Percentiles rank a stretch among this genome's conserved stretches.
Evolutionary conservation across 1,140 invertebrate species (phyloP).

Genomic region (Papilio polyxenes): DNA sequence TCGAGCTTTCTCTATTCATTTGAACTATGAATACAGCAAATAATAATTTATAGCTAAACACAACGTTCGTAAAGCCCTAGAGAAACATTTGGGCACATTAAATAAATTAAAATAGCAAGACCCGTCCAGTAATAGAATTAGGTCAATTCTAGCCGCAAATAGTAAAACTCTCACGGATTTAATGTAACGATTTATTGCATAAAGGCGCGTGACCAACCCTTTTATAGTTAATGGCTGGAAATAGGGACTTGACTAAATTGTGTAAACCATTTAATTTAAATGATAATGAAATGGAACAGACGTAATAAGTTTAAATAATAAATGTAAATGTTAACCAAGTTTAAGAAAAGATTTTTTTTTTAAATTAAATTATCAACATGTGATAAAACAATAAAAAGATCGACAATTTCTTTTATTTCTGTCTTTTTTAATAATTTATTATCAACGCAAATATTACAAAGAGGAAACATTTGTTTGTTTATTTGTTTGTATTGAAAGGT

Average conservation of each 20-base stretch:
- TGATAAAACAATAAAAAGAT: too few relatives aligned
- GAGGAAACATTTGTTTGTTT: too few relatives aligned
- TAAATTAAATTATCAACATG: background rate
- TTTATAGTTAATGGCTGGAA: conserved; percentile 7
- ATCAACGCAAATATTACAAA: too few relatives aligned
- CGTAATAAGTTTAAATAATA: background rate
- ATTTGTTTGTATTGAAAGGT: too few relatives aligned
- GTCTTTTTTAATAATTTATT: too few relatives aligned
- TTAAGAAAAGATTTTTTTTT: background rate
- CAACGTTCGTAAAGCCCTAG: conserved; percentile 54
- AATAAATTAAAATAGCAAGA: conserved; percentile 54
- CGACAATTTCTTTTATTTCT: too few relatives aligned
- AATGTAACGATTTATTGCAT: conserved; percentile 50
- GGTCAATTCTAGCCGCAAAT: conserved; percentile 60
- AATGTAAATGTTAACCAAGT: background rate
- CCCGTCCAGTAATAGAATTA: conserved; percentile 55
- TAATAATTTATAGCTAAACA: conserved; percentile 61
- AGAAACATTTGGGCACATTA: conserved; percentile 45
- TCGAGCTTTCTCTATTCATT: conserved; percentile 29
- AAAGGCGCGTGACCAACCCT: conserved; percentile 45
- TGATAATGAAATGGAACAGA: background rate
- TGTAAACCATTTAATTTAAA: background rate
- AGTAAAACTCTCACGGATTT: conserved; percentile 48
- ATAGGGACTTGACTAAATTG: background rate
- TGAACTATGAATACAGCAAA: conserved; percentile 35